phyloP scores from a whole-genome alignment of 2,113 vertebrate species.

The Tylochromis polylepis region DNA sequence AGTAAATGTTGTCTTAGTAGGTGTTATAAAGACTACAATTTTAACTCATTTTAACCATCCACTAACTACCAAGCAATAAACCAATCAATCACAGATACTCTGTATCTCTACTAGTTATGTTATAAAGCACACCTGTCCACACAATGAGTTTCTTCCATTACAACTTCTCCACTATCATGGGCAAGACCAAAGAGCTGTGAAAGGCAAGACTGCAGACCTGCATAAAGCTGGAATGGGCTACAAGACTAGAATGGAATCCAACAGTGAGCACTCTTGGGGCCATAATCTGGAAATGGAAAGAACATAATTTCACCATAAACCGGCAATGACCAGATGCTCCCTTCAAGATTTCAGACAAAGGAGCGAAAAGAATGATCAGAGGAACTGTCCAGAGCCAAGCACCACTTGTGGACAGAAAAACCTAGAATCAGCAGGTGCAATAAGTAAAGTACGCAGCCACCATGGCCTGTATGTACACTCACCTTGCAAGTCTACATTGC shows the following conservation, averaged over 20 bases:
- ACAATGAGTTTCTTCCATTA: background rate
- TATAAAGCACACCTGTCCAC: background rate
- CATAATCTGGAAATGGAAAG: background rate
- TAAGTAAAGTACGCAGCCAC: no score
- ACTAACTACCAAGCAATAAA: background rate
- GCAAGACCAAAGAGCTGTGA: background rate
- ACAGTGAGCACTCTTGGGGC: background rate
- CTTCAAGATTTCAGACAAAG: background rate
- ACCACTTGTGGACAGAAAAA: no score
- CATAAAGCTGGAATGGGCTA: background rate
- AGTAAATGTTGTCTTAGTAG: background rate
- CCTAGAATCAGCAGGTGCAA: no score
- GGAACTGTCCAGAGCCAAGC: no score
- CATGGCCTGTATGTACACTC: no score
- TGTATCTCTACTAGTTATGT: no score
- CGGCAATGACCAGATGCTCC: background rate
- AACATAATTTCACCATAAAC: background rate
- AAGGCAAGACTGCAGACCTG: background rate
- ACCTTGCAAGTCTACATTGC: no score
- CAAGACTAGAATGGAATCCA: background rate
- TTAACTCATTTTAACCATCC: background rate
- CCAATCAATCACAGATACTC: no score
- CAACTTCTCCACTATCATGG: background rate
- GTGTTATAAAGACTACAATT: background rate
- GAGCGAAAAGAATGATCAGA: fast-evolving